Base-by-base conservation (phyloP, 2,113 vertebrate genomes). In the Benitochromis conjunctus region DNA sequence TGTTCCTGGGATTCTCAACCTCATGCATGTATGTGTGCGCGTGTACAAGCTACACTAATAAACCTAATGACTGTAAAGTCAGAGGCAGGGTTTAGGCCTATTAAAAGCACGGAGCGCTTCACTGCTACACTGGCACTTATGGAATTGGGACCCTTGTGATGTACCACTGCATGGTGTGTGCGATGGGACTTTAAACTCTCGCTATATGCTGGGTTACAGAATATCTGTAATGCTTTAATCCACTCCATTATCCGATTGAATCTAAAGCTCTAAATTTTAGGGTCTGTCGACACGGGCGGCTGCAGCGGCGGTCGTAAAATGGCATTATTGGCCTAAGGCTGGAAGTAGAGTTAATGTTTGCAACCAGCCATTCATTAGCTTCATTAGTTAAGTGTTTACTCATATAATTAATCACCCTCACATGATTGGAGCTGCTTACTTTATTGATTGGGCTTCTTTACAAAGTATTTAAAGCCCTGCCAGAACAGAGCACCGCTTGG, bases 31-130 rank as follows among this genome's bases (percentile, higher is more conserved):
- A 34, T n/a, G 46, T 60, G 55, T 19, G 53, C 2, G 38, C 7
- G 54, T 38, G 64, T 79, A 51, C 86, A 79, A 85, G 88, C 85
- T 60, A 51, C 85, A 81, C 89, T 92, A 95, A 94, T 94, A 95
- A 93, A 92, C 77, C 87, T 94, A 94, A 95, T 95, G 92, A 92
- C 83, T 86, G 58, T 88, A 91, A 88, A 92, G 87, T 88, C 83
- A 86, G 83, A 89, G 62, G 57, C 60, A 55, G 78, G 82, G n/a
- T 88, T 87, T 87, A 79, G 88, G 79, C 83, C 88, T 89, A 87
- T 94, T 92, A 92, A 92, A 91, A 84, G 79, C 87, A 88, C 84
- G 57, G 56, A 82, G 80, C 2, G 34, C 26, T 55, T 51, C 78
- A 48, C n/a, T 79, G 56, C 88, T 66, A 74, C 81, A 12, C 66